Base-by-base conservation (phyloP, 2,113 vertebrate genomes). In the Nothoprocta perdicaria region DNA sequence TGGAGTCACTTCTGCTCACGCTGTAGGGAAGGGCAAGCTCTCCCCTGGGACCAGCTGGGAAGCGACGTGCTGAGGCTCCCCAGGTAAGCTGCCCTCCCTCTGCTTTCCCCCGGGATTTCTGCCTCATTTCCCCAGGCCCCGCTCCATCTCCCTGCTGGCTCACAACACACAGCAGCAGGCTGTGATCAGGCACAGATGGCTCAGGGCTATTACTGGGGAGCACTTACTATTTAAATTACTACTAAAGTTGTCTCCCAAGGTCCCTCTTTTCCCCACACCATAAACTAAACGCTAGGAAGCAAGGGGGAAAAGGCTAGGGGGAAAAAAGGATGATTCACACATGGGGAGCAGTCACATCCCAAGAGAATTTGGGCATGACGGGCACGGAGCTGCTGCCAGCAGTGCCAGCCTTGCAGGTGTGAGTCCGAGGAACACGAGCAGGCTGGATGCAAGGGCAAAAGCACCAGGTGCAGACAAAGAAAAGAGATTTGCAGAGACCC, bases 101-200 rank as follows among this genome's bases (percentile, higher is more conserved):
- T 11, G 16, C 29, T 57, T 24, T 29, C 14, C 38, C 40, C 18
- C 0, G 7, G 46, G 3, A 3, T 7, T 33, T 35, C 57, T 58
- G 1, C 7, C 29, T 2, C 9, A 38, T 10, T 5, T 27, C 12
- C 73, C 46, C 40, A 3, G 0, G 72, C 26, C 58, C 72, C 0
- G 0, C 62, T n/a, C 79, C 62, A 53, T 33, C 71, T 14, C 74
- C 45, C 61, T 1, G 0, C 6, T 0, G 6, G 45, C 33, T 35
- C 26, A n/a, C 1, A 0, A 4, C 57, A 14, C 8, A 2, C 31
- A 13, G 72, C 45, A 26, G 50, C 45, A 2, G 1, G 35, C 77
- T 4, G 41, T 2, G 2, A 18, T 10, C 0, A 1, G 50, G 48
- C 80, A 50, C 14, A 2, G 72, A 14, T 24, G 27, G 18, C 2